A percentile compares a stretch with the other conserved stretches of the same genome.
Conservation (phyloP, 2,797 vertebrate genomes). For the Chloroceryle amazona region DNA sequence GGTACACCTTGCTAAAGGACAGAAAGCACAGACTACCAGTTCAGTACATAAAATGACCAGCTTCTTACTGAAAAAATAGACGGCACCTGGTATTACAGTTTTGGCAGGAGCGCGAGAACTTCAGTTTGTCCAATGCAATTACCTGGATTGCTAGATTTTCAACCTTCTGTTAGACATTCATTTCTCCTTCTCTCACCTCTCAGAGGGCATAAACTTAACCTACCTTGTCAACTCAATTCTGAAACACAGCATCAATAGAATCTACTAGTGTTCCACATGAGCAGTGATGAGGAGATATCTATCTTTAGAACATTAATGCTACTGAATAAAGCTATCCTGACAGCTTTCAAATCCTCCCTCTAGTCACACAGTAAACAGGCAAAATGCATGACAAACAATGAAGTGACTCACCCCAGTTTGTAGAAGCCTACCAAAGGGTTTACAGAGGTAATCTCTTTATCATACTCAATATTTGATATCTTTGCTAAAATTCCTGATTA, state of each 20-base stretch:
- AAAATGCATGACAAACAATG: not conserved
- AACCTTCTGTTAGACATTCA: not conserved
- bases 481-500: not conserved
- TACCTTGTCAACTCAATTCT: not conserved
- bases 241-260: not conserved
- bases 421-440: not conserved
- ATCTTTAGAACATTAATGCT: conserved; percentile 40
- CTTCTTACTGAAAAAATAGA: not conserved
- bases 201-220: not conserved
- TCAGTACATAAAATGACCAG: not conserved
- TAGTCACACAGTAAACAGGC: not conserved
- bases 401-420: not conserved
- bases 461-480: not conserved
- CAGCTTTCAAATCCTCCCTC: not conserved
- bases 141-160: not conserved
- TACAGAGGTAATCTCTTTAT: not conserved
- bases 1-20: not conserved
- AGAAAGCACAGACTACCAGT: not conserved
- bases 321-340: conserved; percentile 5
- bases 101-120: not conserved
- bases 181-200: not conserved
- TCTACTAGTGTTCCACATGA: not conserved
- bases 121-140: not conserved
- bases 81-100: not conserved
- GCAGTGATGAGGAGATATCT: not conserved